Evolutionary conservation across 1,140 invertebrate genomes (phyloP).

Genomic region (Leptopilina boulardi): DNA sequence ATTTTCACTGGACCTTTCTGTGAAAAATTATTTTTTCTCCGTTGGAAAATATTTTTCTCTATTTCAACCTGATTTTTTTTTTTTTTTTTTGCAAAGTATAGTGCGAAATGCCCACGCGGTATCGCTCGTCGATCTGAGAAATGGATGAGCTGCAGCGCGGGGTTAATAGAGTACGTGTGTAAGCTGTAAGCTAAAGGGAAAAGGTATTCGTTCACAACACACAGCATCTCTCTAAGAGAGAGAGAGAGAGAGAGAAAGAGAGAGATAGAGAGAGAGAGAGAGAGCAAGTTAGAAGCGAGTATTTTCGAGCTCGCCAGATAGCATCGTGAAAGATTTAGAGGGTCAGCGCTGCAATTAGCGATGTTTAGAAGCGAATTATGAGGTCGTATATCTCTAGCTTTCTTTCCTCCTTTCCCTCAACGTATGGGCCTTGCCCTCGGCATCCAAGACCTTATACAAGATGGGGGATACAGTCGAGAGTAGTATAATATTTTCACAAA

Average conservation of each 20-base stretch:
- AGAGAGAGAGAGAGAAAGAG: too few species aligned
- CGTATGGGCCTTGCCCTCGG: conserved; percentile 10
- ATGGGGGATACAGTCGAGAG: not conserved
- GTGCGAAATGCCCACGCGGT: conserved; percentile 22
- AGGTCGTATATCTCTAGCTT: conserved; percentile 43
- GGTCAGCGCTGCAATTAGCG: conserved; percentile 62
- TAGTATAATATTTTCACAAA: not conserved
- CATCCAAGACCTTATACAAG: not conserved
- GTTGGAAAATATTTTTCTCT: not conserved
- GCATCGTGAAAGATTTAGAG: conserved; percentile 61
- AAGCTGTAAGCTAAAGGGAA: conserved; percentile 48
- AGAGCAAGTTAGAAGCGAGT: conserved; percentile 43
- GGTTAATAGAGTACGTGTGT: conserved; percentile 55
- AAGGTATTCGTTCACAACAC: conserved; percentile 5
- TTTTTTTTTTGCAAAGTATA: conserved; percentile 30
- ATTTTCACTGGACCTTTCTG: too few species aligned
- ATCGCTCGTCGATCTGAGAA: conserved; percentile 54
- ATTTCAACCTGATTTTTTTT: not conserved
- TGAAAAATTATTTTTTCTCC: too few species aligned
- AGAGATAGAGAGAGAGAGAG: too few species aligned
- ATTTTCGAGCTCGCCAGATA: conserved; percentile 57
- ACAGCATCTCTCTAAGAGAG: not conserved
- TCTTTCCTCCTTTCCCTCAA: conserved; percentile 9
- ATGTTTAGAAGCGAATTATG: conserved; percentile 65
- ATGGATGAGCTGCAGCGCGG: conserved; percentile 42